These are phyloP conservation scores for Andrena haemorrhoa DNA, from an alignment of 2,888 invertebrate species.

Conservation along the genomic window DNA sequence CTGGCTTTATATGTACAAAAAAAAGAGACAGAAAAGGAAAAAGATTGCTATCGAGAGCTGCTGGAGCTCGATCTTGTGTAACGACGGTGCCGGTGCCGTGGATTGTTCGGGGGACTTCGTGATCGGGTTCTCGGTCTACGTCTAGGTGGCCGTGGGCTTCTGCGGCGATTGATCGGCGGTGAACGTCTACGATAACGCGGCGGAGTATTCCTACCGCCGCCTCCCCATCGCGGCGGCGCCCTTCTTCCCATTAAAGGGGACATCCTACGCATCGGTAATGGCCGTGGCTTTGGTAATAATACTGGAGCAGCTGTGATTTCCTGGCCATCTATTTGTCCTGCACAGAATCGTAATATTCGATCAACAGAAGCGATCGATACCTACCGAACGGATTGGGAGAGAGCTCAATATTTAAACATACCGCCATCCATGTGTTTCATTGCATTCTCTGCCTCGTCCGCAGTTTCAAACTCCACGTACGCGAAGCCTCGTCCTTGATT, in stretches of 20 bases:
- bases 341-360: conserved; percentile 39
- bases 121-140: conserved; percentile 87
- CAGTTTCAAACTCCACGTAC: conserved; percentile 96
- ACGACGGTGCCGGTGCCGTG: conserved; percentile 88
- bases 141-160: conserved; percentile 87
- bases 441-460: conserved; percentile 99
- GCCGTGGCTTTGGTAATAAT: conserved; percentile 90
- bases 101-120: conserved; percentile 85
- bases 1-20: conserved; percentile 65
- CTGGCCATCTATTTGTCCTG: conserved; percentile 97
- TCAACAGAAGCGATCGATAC: not conserved
- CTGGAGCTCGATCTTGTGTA: conserved; percentile 91
- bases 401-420: conserved; percentile 75
- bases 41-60: conserved; percentile 87
- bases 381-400: not conserved
- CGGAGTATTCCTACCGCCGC: conserved; percentile 85
- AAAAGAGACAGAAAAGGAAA: conserved; percentile 28
- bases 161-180: conserved; percentile 86
- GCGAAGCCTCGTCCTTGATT: conserved; percentile 96
- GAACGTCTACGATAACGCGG: conserved; percentile 84
- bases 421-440: conserved; percentile 99
- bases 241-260: conserved; percentile 85
- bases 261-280: conserved; percentile 85
- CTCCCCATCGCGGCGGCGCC: conserved; percentile 86
- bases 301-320: conserved; percentile 98